Percentiles rank a stretch among this genome's conserved stretches.
phyloP scores from a whole-genome alignment of 2,888 invertebrate genomes.

The Eupithecia dodoneata region DNA sequence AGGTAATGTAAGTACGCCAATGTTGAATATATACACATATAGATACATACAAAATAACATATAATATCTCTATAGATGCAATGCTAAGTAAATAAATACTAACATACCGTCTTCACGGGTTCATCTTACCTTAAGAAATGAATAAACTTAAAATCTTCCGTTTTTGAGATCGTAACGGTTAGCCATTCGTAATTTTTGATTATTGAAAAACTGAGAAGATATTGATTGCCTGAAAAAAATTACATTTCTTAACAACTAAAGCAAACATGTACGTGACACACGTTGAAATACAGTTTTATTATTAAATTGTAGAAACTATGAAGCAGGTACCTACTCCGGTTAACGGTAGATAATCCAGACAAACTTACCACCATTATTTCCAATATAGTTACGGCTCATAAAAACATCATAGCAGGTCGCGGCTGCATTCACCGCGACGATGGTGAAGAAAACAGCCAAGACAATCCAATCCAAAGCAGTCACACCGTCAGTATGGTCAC shows the following conservation, averaged over 20 bases:
- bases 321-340: not conserved
- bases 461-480: conserved; percentile 20
- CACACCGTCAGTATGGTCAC: conserved; percentile 2
- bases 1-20: not conserved
- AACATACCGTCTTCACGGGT: not conserved
- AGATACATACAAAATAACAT: too few species aligned
- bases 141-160: conserved; percentile 12
- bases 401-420: conserved; percentile 18
- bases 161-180: not conserved
- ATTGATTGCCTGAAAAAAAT: conserved; percentile 26
- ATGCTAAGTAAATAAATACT: not conserved
- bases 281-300: not conserved
- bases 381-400: not conserved
- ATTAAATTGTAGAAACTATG: not conserved
- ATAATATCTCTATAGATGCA: not conserved
- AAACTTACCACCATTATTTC: conserved; percentile 8
- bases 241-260: too few species aligned
- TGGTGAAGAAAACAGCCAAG: not conserved
- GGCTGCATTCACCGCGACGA: conserved; percentile 12
- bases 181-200: conserved; percentile 22
- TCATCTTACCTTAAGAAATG: conserved; percentile 17
- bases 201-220: conserved; percentile 26
- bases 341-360: not conserved
- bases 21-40: too few species aligned
- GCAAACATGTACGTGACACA: not conserved